Evolutionary conservation across 2,797 vertebrate species (phyloP), one percentile per base, ranked within the genome.

Genomic region (Galagoides demidoff): DNA sequence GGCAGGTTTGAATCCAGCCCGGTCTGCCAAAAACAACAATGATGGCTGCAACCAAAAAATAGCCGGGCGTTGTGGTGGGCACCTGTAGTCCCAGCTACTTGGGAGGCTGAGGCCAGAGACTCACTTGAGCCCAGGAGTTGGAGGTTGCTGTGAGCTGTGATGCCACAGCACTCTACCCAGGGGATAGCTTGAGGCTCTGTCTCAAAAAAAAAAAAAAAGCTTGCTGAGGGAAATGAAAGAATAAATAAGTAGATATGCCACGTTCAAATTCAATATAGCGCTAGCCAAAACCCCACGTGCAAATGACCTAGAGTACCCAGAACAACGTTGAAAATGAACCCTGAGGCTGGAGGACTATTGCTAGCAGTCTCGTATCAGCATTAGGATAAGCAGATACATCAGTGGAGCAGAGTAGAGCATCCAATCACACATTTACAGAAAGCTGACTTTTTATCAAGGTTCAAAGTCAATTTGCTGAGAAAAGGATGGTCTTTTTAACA

Each of bases 331-430:
- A 59, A 82, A 57, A 39, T 1, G 4, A 43, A 29, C 7, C 17
- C 10, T 43, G 1, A 0, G 10, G 17, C 37, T n/a, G n/a, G 73
- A 34, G 37, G 52, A 16, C 39, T 2, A 7, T 11, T 5, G 6
- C 7, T 11, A 19, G 31, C 71, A 3, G 16, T 4, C 39, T 9
- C 12, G 8, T 23, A 0, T 37, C 1, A 7, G 17, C 27, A 0
- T 7, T 1, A 23, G 12, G 76, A 57, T 14, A 25, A 49, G 79
- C 14, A 20, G 31, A 12, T 0, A 43, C 34, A 19, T 6, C 12
- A 1, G 0, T 2, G 0, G 52, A 17, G 2, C 49, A 43, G n/a
- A 7, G 1, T 0, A 8, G 52, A 16, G 16, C 45, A 5, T 39
- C 45, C 27, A 5, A 59, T 3, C 1, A 5, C 29, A 6, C 4